A percentile compares a stretch with the other conserved stretches of the same genome.
Conservation (phyloP, 2,113 vertebrate species). For the Carassius gibelio region DNA sequence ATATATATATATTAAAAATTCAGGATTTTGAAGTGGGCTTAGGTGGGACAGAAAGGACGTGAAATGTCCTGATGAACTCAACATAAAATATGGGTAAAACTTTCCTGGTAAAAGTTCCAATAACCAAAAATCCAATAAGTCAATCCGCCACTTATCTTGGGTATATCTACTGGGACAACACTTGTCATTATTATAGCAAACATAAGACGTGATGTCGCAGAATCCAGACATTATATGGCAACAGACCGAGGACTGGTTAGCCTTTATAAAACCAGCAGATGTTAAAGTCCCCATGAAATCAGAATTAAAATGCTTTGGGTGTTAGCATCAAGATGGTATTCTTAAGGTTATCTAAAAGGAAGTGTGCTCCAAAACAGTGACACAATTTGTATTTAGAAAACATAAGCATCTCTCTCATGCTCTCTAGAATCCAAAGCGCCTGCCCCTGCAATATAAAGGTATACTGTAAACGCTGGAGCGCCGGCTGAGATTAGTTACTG, state of each 20-base stretch:
- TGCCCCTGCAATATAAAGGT: too few species aligned
- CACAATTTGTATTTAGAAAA: too few species aligned
- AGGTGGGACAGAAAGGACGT: neutral
- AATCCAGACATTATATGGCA: neutral
- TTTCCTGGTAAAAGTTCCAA: conserved; percentile 2
- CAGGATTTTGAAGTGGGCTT: neutral
- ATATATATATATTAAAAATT: too few species aligned
- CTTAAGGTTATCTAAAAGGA: too few species aligned
- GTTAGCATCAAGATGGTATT: too few species aligned
- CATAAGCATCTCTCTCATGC: too few species aligned
- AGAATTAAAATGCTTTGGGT: too few species aligned
- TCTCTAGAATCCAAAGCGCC: too few species aligned
- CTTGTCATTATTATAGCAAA: neutral
- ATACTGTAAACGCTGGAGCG: too few species aligned
- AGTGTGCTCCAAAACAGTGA: too few species aligned
- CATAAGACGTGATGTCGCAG: neutral
- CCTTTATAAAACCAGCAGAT: neutral
- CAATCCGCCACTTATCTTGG: neutral
- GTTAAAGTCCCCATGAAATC: neutral
- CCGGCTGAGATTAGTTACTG: too few species aligned
- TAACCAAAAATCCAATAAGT: neutral
- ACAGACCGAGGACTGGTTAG: neutral
- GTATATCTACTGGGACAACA: neutral
- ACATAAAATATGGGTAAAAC: neutral
- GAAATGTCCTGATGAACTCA: conserved; percentile 1